Conservation (phyloP, 2,797 vertebrate species). For the Odontamblyopus lacepedii region DNA sequence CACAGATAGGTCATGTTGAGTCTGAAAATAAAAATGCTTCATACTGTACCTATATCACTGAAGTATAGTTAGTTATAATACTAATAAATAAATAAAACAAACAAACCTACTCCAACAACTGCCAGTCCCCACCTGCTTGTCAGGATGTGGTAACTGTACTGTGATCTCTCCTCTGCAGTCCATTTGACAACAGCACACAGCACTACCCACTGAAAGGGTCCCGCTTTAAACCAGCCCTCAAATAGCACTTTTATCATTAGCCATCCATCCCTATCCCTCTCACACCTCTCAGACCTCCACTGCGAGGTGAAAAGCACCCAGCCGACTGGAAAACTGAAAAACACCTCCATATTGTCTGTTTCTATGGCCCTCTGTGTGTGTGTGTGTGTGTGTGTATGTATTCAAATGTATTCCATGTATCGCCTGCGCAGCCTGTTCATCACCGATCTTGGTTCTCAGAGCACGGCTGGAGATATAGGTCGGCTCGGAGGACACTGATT, state of each 20-base stretch:
- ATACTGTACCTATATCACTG: too few relatives aligned
- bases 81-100: background rate
- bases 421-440: constrained; percentile 41
- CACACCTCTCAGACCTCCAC: constrained; percentile 31
- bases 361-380: constrained; percentile 3
- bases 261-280: constrained; percentile 60
- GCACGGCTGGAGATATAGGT: constrained; percentile 59
- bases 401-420: constrained; percentile 34
- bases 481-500: constrained; percentile 68
- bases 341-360: constrained; percentile 25
- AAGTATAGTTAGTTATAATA: too few relatives aligned
- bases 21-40: too few relatives aligned
- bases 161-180: constrained; percentile 1
- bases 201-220: constrained; percentile 42
- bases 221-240: constrained; percentile 53
- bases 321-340: constrained; percentile 34
- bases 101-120: background rate
- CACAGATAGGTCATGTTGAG: too few relatives aligned
- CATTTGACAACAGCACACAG: constrained; percentile 16
- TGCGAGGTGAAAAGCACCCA: constrained; percentile 42
- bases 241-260: constrained; percentile 66
- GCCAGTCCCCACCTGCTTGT: background rate
- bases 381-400: constrained; percentile 17
- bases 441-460: constrained; percentile 47
- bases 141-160: background rate